Conservation (phyloP, 2,888 invertebrate genomes). For the Dione vanillae region DNA sequence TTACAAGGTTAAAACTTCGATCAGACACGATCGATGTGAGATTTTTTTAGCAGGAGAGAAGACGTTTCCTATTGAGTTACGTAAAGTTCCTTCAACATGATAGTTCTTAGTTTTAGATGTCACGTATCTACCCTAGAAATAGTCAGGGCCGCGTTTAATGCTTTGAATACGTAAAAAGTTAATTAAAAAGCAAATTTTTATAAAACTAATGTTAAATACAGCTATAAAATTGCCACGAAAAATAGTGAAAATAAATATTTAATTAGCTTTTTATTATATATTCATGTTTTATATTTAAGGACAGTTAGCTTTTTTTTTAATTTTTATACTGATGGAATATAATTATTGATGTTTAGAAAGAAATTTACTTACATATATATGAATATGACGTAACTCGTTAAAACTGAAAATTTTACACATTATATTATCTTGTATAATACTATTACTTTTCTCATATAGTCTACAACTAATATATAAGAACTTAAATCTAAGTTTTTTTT, state of each 20-base stretch:
- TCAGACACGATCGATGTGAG: too few relatives aligned
- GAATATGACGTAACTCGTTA: too few relatives aligned
- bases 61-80: too few relatives aligned
- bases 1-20: too few relatives aligned
- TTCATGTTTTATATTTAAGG: background rate
- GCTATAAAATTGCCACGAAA: background rate
- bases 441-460: too few relatives aligned
- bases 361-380: too few relatives aligned
- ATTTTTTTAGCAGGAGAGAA: too few relatives aligned
- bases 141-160: slow-evolving; percentile 58
- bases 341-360: too few relatives aligned
- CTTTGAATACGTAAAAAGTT: slow-evolving; percentile 58
- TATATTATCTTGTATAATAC: too few relatives aligned
- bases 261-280: slow-evolving; percentile 3
- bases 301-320: background rate
- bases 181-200: slow-evolving; percentile 70
- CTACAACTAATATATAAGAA: too few relatives aligned
- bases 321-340: background rate
- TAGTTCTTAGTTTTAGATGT: slow-evolving; percentile 4
- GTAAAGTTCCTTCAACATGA: background rate
- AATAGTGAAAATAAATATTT: slow-evolving; percentile 5
- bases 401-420: too few relatives aligned
- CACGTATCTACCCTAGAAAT: slow-evolving; percentile 13
- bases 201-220: slow-evolving; percentile 51
- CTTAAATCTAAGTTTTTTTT: too few relatives aligned